Conservation (phyloP, 1,140 invertebrate species). For the Drosophila prosaltans region DNA sequence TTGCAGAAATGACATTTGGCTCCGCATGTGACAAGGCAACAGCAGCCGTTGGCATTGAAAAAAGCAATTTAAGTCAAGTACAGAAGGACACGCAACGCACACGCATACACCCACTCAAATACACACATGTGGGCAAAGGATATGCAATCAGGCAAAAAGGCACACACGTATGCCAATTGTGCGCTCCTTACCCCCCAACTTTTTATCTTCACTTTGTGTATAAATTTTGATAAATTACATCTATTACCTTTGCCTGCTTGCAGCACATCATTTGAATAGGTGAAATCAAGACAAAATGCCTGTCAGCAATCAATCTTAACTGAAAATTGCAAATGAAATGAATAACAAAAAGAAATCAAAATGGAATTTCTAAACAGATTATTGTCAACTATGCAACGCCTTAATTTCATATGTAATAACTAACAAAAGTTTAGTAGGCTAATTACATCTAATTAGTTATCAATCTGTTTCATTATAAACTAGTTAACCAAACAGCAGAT, state of each 20-base stretch:
- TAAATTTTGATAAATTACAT: constrained; percentile 81
- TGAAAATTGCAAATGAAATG: constrained; percentile 35
- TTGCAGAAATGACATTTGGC: constrained; percentile 82
- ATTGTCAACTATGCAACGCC: not conserved
- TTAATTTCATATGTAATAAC: no score
- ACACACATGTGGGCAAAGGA: constrained; percentile 26
- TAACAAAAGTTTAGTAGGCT: constrained; percentile 14
- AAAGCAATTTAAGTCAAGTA: constrained; percentile 76
- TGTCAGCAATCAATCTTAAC: constrained; percentile 51
- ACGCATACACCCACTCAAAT: constrained; percentile 16
- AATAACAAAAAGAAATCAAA: constrained; percentile 25
- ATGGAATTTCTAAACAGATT: constrained; percentile 11
- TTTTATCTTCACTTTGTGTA: constrained; percentile 33
- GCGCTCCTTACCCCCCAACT: constrained; percentile 6
- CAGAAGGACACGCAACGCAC: constrained; percentile 31
- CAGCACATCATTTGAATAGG: constrained; percentile 52
- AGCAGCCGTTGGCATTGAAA: constrained; percentile 73
- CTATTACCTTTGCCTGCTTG: constrained; percentile 64
- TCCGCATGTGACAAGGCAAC: constrained; percentile 76
- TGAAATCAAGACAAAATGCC: constrained; percentile 74
- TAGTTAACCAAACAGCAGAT: not conserved
- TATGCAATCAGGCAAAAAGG: constrained; percentile 45
- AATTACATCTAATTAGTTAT: constrained; percentile 74
- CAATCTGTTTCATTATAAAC: constrained; percentile 59
- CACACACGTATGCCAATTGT: constrained; percentile 63